Conservation (phyloP, 2,797 vertebrate genomes). For the Synaphobranchus kaupii region DNA sequence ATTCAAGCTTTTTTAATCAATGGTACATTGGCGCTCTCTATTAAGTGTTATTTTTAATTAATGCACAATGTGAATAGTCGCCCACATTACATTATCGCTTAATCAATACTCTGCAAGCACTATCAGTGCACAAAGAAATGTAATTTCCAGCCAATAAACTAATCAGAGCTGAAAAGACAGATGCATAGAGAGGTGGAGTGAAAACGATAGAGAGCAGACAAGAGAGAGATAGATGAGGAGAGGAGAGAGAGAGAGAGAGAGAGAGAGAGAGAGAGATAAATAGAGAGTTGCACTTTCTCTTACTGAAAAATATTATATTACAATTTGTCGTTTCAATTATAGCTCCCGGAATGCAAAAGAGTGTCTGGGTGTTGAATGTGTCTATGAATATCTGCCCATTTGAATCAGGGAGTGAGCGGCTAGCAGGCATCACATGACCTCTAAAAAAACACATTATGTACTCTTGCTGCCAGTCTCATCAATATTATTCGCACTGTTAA, state of each 20-base stretch:
- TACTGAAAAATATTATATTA: background rate
- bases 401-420: background rate
- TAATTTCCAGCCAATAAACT: background rate
- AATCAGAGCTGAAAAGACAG: background rate
- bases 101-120: background rate
- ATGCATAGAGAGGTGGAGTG: background rate
- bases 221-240: background rate
- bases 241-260: too few species aligned
- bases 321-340: background rate
- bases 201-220: background rate
- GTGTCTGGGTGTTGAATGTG: background rate
- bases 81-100: background rate
- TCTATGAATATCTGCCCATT: background rate
- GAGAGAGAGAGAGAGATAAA: too few species aligned
- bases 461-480: background rate
- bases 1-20: background rate
- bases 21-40: background rate
- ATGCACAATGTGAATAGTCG: background rate
- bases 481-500: background rate
- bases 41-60: background rate
- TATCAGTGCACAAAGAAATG: constrained; percentile 2
- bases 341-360: background rate
- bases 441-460: background rate
- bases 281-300: too few species aligned
- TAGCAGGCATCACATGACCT: background rate